Conservation (phyloP, 2,888 invertebrate species). For the Amorpha juglandis region DNA sequence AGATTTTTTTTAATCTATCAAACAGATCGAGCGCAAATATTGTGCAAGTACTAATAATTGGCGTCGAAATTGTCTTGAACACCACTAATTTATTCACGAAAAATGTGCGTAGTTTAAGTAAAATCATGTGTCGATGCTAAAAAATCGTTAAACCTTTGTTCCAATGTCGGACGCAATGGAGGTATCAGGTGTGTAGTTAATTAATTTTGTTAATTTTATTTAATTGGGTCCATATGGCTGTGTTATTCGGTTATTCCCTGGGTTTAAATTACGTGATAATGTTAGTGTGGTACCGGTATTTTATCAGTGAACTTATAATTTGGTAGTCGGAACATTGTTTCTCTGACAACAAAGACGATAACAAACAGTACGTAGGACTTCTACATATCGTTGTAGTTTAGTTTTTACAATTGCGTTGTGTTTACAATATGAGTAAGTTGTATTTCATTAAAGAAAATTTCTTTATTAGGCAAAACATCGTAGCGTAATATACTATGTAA, state of each 20-base stretch:
- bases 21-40: slow-evolving; percentile 23
- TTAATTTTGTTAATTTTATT: neutral
- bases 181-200: slow-evolving; percentile 25
- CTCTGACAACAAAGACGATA: slow-evolving; percentile 68
- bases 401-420: slow-evolving; percentile 25
- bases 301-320: slow-evolving; percentile 13
- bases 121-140: slow-evolving; percentile 25
- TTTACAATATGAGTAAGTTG: slow-evolving; percentile 33
- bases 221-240: slow-evolving; percentile 4
- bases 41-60: slow-evolving; percentile 10
- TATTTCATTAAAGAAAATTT: neutral
- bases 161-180: slow-evolving; percentile 28
- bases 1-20: slow-evolving; percentile 8
- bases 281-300: neutral
- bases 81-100: slow-evolving; percentile 26
- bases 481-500: neutral
- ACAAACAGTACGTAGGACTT: slow-evolving; percentile 39
- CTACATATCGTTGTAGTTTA: neutral
- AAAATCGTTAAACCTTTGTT: slow-evolving; percentile 21
- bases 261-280: neutral
- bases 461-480: neutral
- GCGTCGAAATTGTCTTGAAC: slow-evolving; percentile 22
- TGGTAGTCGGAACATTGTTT: slow-evolving; percentile 41
- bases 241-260: slow-evolving; percentile 7
- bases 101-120: slow-evolving; percentile 8